Evolutionary conservation across 2,113 vertebrate species (phyloP), one percentile per base, ranked within the genome.

Genomic region (Grallaria varia): DNA sequence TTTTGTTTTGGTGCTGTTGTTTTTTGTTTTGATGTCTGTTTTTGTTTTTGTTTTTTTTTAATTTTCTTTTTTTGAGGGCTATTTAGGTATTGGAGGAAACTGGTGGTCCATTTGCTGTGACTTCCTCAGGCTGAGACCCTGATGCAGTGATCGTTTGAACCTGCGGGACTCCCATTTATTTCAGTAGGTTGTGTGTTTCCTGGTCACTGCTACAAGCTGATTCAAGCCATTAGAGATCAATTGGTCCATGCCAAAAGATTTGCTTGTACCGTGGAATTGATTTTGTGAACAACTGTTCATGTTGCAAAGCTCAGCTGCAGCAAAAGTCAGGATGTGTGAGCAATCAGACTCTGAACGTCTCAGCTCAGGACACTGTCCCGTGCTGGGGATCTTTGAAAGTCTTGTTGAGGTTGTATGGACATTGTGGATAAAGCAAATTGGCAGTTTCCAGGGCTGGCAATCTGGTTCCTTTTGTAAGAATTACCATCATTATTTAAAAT

Each of bases 401-500:
- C 72, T 96, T 37, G 7, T 1, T 49, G 67, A 86, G 64, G 39
- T 62, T 56, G 25, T 27, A 9, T 11, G 28, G 59, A 24, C 18
- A 2, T 37, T 49, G 35, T 40, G 60, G 31, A 77, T 87, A 62
- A 94, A 89, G 74, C 47, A 59, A 90, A 56, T 50, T 69, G 96
- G 87, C 86, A 84, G 86, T 62, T 96, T 96, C 78, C 30, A 68
- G 75, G 55, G 39, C 77, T 86, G 58, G 84, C 86, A 79, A 30
- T 94, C 88, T 93, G 93, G 47, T 90, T 91, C 69, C 72, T 96
- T 95, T 96, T 20, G 0, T 63, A 94, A 96, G 74, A 96, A 93
- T 93, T 95, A 90, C 64, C 91, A 94, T 94, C 96, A 83, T 96
- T 97, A 96, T 96, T 97, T 94, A 95, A 96, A 96, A 94, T 77